Conservation (phyloP, 2,888 invertebrate genomes). For the Metopia argyrocephala region DNA sequence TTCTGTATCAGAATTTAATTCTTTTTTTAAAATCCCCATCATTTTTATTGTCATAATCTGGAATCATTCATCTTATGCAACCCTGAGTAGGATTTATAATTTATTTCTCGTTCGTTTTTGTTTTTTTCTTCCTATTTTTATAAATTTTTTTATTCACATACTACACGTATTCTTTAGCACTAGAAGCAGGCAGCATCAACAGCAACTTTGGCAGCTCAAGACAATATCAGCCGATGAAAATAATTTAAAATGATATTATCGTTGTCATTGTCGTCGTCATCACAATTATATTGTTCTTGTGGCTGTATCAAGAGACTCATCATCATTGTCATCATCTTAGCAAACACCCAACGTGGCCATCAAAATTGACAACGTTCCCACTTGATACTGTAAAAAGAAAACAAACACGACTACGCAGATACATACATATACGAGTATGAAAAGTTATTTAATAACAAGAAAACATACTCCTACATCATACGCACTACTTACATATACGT, state of each 20-base stretch:
- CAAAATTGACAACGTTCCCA: not conserved
- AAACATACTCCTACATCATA: not conserved
- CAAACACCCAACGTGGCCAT: not conserved
- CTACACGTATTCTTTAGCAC: not conserved
- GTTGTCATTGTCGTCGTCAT: not conserved
- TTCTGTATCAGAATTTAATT: too few species aligned
- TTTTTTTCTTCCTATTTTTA: not conserved
- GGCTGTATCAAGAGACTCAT: not conserved
- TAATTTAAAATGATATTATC: not conserved
- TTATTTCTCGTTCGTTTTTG: not conserved
- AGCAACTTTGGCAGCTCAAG: not conserved
- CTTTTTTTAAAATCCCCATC: constrained; percentile 27
- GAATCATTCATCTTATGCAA: constrained; percentile 31
- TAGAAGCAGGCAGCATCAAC: too few species aligned
- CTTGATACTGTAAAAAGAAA: not conserved
- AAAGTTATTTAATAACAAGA: not conserved
- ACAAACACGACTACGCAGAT: not conserved
- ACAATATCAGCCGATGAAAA: not conserved
- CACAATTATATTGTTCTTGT: not conserved
- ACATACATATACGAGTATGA: not conserved
- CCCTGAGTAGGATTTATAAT: constrained; percentile 4
- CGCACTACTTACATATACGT: not conserved
- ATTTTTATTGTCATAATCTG: constrained; percentile 51
- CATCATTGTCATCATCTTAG: not conserved
- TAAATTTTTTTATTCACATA: not conserved